phyloP scores from a whole-genome alignment of 2,113 vertebrate genomes.

The Gambusia holbrooki region DNA sequence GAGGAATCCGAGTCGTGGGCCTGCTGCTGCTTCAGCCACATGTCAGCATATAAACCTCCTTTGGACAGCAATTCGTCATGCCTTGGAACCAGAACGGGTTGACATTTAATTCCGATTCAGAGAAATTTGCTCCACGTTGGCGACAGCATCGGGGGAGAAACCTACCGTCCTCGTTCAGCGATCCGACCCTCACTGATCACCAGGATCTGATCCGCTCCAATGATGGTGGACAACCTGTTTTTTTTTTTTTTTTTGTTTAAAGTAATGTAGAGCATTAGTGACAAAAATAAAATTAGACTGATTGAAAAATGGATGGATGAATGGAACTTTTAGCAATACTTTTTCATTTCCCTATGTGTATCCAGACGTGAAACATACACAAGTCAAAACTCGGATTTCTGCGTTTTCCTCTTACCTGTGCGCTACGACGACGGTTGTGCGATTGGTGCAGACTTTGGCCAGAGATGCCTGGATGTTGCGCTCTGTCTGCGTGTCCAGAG shows the following conservation, averaged over 20 bases:
- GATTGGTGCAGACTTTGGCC: constrained; percentile 87
- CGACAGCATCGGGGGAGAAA: background rate
- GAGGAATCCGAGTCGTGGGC: constrained; percentile 74
- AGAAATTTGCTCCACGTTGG: no score
- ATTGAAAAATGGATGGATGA: no score
- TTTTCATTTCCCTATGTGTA: no score
- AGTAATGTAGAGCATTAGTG: fast-evolving
- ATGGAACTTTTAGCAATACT: no score
- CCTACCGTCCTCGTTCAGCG: constrained; percentile 89
- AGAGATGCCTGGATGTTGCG: constrained; percentile 95
- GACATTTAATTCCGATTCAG: background rate
- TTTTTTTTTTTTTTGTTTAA: background rate
- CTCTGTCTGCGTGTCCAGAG: constrained; percentile 92
- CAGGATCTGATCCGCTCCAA: constrained; percentile 92
- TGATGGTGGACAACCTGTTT: constrained; percentile 92
- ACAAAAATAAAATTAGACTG: no score
- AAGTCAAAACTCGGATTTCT: no score
- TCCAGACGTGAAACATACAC: no score
- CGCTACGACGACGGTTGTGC: constrained; percentile 91
- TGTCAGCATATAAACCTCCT: constrained; percentile 87
- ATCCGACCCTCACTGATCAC: constrained; percentile 89
- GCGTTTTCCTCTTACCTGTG: constrained; percentile 84
- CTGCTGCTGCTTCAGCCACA: constrained; percentile 92
- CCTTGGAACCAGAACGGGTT: constrained; percentile 67
- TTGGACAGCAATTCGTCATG: constrained; percentile 90